Base-by-base conservation (phyloP, 2,797 vertebrate species). In the Sorex maritimensis region DNA sequence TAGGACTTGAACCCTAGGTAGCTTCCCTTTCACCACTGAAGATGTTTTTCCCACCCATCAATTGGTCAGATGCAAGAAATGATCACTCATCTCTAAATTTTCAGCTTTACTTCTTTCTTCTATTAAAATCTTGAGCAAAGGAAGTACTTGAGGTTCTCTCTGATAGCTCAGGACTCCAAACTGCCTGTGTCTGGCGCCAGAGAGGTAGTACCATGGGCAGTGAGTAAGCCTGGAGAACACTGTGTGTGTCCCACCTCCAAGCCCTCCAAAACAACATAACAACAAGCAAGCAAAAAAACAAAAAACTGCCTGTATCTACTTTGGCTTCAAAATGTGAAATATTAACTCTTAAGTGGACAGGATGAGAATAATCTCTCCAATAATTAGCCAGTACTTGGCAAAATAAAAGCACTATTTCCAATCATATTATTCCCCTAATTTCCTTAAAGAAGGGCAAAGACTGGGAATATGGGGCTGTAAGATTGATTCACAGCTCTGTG, bases 361-460 rank as follows among this genome's bases (percentile, higher is more conserved):
- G 6, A 5, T 14, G 49, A 94, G 63, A 75, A 65, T 28, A 26
- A 74, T 24, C 49, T 61, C 81, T 49, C 86, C 7, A 83, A 65
- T 28, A 82, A 58, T 68, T 72, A 84, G 46, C 61, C 55, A 10
- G 21, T 67, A 23, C 68, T 68, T 61, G 46, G 67, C 58, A 71
- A 87, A 91, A 80, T 80, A 69, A 82, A 86, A 82, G 30, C 26
- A 24, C 9, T 84, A 11, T 72, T 84, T 92, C 41, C 24, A 74
- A 34, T 83, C 86, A 69, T 13, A 26, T 38, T 75, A 88, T 71
- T 80, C 11, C 46, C 75, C 69, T 77, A 69, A 26, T 92, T 80
- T 61, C 24, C 61, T 71, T 69, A 34, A 52, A 71, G 23, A 89
- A 30, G 13, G 6, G 7, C 21, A 46, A 34, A 68, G 26, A 21